Percentiles rank a stretch among this genome's conserved stretches.
These are phyloP conservation scores for Sebastes matsubarae DNA, from an alignment of 2,797 vertebrate species.

Conservation along the genomic window DNA sequence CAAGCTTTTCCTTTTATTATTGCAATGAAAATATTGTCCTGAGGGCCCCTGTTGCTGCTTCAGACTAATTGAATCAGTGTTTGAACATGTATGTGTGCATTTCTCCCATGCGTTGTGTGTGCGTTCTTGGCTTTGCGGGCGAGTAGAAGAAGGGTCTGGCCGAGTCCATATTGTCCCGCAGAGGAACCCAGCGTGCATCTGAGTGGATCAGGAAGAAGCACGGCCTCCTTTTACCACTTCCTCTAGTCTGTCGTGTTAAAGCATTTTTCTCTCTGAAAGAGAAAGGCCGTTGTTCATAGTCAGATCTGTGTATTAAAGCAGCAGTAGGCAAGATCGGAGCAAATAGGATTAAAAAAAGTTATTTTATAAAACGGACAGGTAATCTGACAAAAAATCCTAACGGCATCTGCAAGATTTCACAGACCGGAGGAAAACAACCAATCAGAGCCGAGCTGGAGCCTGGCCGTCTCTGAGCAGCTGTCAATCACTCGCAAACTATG, in stretches of 20 bases:
- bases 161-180: slow-evolving; percentile 26
- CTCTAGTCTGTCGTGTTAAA: slow-evolving; percentile 14
- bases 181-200: slow-evolving; percentile 52
- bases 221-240: slow-evolving; percentile 17
- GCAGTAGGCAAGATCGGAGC: too few species aligned
- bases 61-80: slow-evolving; percentile 81
- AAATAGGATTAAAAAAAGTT: too few species aligned
- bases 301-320: background rate
- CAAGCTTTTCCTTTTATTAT: slow-evolving; percentile 80
- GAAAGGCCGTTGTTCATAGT: slow-evolving; percentile 40
- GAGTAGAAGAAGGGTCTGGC: slow-evolving; percentile 30
- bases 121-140: slow-evolving; percentile 22
- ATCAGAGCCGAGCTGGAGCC: too few species aligned
- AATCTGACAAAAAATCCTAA: too few species aligned
- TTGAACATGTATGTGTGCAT: slow-evolving; percentile 10
- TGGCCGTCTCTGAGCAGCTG: too few species aligned
- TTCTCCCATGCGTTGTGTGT: background rate
- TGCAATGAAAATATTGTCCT: slow-evolving; percentile 82
- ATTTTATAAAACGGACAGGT: too few species aligned
- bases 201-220: slow-evolving; percentile 60
- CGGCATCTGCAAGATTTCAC: too few species aligned
- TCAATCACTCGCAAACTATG: too few species aligned
- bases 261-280: slow-evolving; percentile 21
- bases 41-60: slow-evolving; percentile 64
- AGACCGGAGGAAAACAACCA: too few species aligned